Conservation (phyloP, 2,888 invertebrate species). For the Apodemia zela region DNA sequence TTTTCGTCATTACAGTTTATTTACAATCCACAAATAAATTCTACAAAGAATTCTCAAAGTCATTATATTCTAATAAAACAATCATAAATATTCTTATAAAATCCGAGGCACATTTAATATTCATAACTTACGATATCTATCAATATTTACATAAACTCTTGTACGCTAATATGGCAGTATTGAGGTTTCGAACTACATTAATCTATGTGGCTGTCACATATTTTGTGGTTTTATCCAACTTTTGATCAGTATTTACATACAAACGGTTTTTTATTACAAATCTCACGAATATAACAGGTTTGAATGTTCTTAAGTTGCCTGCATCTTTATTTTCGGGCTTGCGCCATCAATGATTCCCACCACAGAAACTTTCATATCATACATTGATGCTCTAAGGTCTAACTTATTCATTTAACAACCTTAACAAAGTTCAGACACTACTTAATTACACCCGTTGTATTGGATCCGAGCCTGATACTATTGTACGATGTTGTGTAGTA, state of each 20-base stretch:
- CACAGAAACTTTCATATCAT: background rate
- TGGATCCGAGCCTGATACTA: too few relatives aligned
- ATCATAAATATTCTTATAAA: slow-evolving; percentile 67
- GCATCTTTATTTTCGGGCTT: background rate
- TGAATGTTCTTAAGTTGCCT: background rate
- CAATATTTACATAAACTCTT: slow-evolving; percentile 58
- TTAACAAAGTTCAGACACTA: too few relatives aligned
- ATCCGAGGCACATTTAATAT: slow-evolving; percentile 76
- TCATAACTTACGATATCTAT: slow-evolving; percentile 55
- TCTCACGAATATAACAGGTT: background rate
- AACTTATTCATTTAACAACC: too few relatives aligned
- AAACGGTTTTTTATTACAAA: slow-evolving; percentile 5
- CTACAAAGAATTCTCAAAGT: slow-evolving; percentile 8
- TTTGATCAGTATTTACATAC: slow-evolving; percentile 16
- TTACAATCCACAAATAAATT: background rate
- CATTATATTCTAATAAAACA: slow-evolving; percentile 23
- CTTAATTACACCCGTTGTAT: too few relatives aligned
- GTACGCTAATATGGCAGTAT: slow-evolving; percentile 74
- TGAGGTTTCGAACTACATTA: slow-evolving; percentile 60
- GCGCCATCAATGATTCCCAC: background rate
- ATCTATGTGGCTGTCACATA: slow-evolving; percentile 35
- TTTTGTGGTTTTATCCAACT: slow-evolving; percentile 30
- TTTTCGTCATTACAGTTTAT: background rate
- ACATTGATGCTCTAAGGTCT: background rate
- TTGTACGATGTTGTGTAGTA: too few relatives aligned